A percentile compares a stretch with the other conserved stretches of the same genome.
Conservation (phyloP, 2,113 vertebrate species). For the Haemorhous mexicanus region DNA sequence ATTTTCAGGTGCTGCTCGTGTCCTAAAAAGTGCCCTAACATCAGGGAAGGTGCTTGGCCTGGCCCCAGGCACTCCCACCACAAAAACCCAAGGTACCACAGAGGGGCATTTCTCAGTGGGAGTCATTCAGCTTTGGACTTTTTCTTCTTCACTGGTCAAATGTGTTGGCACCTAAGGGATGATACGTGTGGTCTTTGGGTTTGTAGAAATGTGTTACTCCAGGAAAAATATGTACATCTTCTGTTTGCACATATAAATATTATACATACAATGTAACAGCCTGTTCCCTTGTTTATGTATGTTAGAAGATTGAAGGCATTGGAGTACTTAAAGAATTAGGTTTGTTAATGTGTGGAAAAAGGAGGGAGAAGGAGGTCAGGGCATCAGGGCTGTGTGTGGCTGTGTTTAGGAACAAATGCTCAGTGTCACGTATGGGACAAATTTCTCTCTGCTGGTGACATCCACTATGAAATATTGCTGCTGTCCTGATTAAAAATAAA, state of each 20-base stretch:
- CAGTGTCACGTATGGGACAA: not conserved
- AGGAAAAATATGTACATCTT: not conserved
- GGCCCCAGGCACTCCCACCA: not conserved
- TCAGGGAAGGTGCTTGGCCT: not conserved
- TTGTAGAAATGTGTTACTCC: not conserved
- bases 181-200: not conserved
- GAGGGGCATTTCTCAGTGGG: not conserved
- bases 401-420: not conserved
- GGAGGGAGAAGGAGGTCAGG: not conserved
- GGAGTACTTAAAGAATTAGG: not conserved
- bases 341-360: not conserved
- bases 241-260: not conserved
- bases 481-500: not conserved
- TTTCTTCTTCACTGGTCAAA: conserved; percentile 27
- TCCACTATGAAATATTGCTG: not conserved
- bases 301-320: not conserved
- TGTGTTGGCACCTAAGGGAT: conserved; percentile 5
- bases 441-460: not conserved
- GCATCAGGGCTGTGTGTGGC: not conserved
- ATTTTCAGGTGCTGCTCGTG: not conserved
- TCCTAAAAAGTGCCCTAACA: not conserved
- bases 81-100: not conserved
- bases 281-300: not conserved
- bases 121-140: not conserved
- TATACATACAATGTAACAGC: not conserved